Conservation (phyloP, 1,140 invertebrate species). For the Chironomus tepperi region DNA sequence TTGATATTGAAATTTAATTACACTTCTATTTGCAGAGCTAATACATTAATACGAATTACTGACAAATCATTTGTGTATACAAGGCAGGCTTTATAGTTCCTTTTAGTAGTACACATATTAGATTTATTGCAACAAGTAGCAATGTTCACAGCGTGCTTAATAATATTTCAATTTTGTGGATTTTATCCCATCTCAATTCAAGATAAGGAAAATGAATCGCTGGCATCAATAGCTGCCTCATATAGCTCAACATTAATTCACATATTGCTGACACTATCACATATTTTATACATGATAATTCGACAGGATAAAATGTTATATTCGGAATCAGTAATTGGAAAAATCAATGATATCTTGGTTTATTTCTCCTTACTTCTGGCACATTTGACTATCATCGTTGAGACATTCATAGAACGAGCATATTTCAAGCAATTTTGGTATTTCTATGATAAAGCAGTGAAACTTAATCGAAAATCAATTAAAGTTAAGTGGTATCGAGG, state of each 20-base stretch:
- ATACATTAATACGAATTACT: background rate
- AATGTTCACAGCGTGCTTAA: background rate
- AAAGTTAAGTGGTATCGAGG: background rate
- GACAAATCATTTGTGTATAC: background rate
- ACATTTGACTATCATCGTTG: background rate
- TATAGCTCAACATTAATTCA: background rate
- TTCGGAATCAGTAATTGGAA: background rate
- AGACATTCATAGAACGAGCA: background rate
- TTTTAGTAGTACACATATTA: background rate
- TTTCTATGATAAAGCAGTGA: slow-evolving; percentile 2
- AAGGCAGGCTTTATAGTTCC: background rate
- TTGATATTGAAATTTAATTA: background rate
- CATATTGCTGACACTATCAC: background rate
- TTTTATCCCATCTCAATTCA: background rate
- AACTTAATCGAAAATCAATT: background rate
- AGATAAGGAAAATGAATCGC: background rate
- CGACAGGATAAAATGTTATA: slow-evolving; percentile 1
- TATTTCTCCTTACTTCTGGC: background rate
- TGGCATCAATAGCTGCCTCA: background rate
- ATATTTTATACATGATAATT: background rate
- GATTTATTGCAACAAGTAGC: background rate
- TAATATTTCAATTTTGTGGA: background rate
- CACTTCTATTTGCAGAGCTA: background rate
- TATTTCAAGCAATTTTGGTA: background rate
- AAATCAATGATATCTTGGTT: slow-evolving; percentile 9